phyloP scores from a whole-genome alignment of 2,888 invertebrate genomes.

The Protophormia terraenovae region DNA sequence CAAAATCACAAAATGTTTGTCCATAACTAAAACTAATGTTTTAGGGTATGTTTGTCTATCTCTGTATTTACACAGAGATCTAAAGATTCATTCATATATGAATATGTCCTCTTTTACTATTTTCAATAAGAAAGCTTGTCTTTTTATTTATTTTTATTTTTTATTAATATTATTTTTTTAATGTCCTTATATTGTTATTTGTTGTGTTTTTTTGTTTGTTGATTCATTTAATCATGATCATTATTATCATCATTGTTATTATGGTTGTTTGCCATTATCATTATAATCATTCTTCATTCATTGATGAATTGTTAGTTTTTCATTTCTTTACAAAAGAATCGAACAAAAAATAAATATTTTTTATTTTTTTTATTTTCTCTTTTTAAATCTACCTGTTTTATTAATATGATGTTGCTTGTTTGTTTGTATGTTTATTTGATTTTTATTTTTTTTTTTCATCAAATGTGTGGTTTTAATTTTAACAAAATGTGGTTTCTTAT shows the following conservation, averaged over 20 bases:
- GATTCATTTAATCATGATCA: slow-evolving; percentile 28
- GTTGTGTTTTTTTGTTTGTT: slow-evolving; percentile 32
- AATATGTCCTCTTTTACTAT: slow-evolving; percentile 38
- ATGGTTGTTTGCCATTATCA: not conserved
- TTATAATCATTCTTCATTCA: slow-evolving; percentile 5
- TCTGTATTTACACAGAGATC: not conserved
- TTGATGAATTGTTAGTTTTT: slow-evolving; percentile 45
- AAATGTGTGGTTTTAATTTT: slow-evolving; percentile 48
- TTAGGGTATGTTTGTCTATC: not conserved
- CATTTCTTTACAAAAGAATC: not conserved
- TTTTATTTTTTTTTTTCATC: not conserved
- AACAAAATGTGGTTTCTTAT: slow-evolving; percentile 50
- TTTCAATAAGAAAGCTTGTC: slow-evolving; percentile 15
- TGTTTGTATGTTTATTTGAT: not conserved
- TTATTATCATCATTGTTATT: slow-evolving; percentile 1
- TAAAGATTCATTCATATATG: not conserved
- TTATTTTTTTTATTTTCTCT: not conserved
- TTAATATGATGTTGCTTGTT: not conserved
- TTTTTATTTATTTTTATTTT: not conserved
- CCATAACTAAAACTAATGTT: not conserved
- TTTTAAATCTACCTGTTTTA: slow-evolving; percentile 31
- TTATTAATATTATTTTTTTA: slow-evolving; percentile 1
- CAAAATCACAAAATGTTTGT: not conserved
- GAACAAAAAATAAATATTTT: not conserved
- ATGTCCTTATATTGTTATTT: slow-evolving; percentile 52